Conservation (phyloP, 2,113 vertebrate genomes). For the Megalops atlanticus region DNA sequence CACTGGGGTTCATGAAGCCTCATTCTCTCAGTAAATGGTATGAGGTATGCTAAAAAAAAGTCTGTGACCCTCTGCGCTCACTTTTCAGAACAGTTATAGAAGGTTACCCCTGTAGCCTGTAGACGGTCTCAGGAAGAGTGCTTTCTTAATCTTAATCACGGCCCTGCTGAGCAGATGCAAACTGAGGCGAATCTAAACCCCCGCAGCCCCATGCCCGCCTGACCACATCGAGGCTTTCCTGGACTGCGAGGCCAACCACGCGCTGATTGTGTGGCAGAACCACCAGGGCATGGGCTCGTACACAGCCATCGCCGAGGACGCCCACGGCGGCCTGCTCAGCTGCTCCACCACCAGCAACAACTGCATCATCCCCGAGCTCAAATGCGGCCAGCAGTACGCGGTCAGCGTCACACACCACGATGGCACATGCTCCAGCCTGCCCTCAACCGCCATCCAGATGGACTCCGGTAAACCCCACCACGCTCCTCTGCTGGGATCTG, state of each 20-base stretch:
- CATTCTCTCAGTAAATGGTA: slow-evolving; percentile 44
- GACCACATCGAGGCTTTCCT: slow-evolving; percentile 41
- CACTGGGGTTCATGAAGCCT: too few relatives aligned
- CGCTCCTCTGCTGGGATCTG: too few relatives aligned
- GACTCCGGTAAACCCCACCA: slow-evolving; percentile 66
- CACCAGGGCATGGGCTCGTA: slow-evolving; percentile 45
- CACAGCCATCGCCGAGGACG: slow-evolving; percentile 51
- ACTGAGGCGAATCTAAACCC: too few relatives aligned
- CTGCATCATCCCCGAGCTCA: slow-evolving; percentile 55
- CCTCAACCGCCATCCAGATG: slow-evolving; percentile 54
- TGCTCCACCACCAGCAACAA: slow-evolving; percentile 58
- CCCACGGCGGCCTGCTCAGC: slow-evolving; percentile 38
- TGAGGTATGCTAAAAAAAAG: too few relatives aligned
- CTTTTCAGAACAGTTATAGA: too few relatives aligned
- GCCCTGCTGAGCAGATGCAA: too few relatives aligned
- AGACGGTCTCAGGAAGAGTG: too few relatives aligned
- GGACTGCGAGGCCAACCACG: slow-evolving; percentile 57
- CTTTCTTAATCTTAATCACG: too few relatives aligned
- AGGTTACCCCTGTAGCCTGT: too few relatives aligned
- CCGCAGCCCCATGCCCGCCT: slow-evolving; percentile 66
- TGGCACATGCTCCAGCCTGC: slow-evolving; percentile 51
- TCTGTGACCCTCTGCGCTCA: too few relatives aligned
- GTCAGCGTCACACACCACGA: slow-evolving; percentile 53
- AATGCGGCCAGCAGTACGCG: slow-evolving; percentile 59
- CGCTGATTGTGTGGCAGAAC: slow-evolving; percentile 60